phyloP scores from a whole-genome alignment of 2,113 vertebrate genomes.

The Sphyrna mokarran region DNA sequence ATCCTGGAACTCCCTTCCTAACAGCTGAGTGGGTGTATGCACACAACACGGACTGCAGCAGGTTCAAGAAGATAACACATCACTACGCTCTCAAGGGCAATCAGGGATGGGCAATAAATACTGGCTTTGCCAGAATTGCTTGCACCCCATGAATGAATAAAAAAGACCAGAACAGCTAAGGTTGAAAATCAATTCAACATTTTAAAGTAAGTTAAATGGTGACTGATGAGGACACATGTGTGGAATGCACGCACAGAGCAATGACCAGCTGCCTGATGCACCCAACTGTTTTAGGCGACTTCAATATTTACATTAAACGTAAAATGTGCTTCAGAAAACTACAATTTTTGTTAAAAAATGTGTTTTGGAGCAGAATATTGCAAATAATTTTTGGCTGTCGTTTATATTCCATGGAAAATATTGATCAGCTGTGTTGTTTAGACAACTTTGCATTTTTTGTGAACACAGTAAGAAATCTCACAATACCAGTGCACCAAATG shows the following conservation, averaged over 20 bases:
- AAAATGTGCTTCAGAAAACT: neutral
- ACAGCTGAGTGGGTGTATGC: neutral
- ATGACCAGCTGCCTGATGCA: neutral
- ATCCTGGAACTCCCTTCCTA: too few species aligned
- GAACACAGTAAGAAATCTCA: too few species aligned
- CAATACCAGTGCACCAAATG: too few species aligned
- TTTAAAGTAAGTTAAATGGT: neutral
- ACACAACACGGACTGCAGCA: too few species aligned
- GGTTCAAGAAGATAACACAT: neutral
- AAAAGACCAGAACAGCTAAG: too few species aligned
- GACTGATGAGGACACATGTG: neutral
- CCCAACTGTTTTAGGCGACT: too few species aligned
- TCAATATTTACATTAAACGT: slow-evolving; percentile 15
- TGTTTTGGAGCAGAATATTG: neutral
- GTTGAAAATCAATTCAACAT: neutral
- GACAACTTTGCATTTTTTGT: neutral
- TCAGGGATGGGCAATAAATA: neutral
- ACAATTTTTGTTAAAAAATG: neutral
- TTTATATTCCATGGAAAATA: too few species aligned
- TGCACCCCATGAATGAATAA: too few species aligned
- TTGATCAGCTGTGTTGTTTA: neutral
- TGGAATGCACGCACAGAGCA: neutral
- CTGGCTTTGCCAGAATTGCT: neutral
- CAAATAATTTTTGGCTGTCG: neutral
- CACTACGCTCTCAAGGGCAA: neutral